Evolutionary conservation across 23 tunicate genomes (phyloP).

Genomic region (Phallusia fumigata): DNA sequence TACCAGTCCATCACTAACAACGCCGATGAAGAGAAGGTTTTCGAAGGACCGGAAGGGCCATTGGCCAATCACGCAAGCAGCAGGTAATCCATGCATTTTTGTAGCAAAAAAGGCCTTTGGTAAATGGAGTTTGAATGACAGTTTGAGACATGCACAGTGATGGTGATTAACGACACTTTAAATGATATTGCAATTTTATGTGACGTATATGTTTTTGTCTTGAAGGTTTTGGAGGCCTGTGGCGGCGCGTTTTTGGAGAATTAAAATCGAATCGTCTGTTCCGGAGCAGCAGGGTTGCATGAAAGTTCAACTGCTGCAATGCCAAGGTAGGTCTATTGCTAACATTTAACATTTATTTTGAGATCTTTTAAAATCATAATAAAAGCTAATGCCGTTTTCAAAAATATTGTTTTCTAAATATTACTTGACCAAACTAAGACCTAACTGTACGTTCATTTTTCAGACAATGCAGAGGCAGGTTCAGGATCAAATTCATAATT

Average conservation of each 20-base stretch:
- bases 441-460: too few species aligned
- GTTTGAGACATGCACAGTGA: too few species aligned
- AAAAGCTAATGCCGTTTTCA: too few species aligned
- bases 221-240: slow-evolving; percentile 31
- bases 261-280: slow-evolving; percentile 13
- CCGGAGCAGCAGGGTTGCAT: slow-evolving; percentile 28
- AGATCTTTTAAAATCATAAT: too few species aligned
- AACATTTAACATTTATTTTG: too few species aligned
- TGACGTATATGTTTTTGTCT: too few species aligned
- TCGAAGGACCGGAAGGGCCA: slow-evolving; percentile 44
- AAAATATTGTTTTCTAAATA: too few species aligned
- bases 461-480: background rate
- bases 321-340: slow-evolving; percentile 6
- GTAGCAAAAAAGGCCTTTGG: too few species aligned
- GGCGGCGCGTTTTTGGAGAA: slow-evolving; percentile 18
- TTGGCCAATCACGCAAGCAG: slow-evolving; percentile 1
- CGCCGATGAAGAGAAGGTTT: slow-evolving; percentile 18
- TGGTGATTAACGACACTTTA: too few species aligned
- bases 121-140: too few species aligned
- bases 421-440: too few species aligned
- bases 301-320: background rate
- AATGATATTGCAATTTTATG: too few species aligned
- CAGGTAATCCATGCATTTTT: background rate
- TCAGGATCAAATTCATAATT: background rate
- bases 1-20: slow-evolving; percentile 30